phyloP scores from a whole-genome alignment of 2,797 vertebrate species.

The Sebastes taczanowskii region DNA sequence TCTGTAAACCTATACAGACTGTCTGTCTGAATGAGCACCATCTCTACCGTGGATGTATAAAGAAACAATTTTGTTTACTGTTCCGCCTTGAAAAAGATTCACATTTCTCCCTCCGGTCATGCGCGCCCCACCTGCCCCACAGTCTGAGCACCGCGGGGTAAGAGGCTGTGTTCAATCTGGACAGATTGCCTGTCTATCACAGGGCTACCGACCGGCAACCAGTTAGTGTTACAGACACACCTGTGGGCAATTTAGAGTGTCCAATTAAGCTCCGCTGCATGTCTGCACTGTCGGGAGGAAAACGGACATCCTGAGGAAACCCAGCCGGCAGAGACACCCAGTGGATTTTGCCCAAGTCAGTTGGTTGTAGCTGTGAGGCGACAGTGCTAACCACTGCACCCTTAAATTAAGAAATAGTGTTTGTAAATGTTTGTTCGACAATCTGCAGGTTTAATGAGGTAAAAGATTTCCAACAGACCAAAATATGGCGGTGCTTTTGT shows the following conservation, averaged over 20 bases:
- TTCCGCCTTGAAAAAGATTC: no score
- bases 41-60: no score
- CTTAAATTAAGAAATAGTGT: not conserved
- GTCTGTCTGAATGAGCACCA: no score
- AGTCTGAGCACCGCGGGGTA: no score
- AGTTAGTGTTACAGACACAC: not conserved
- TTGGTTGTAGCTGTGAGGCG: not conserved
- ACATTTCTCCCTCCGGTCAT: no score
- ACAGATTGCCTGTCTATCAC: not conserved
- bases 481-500: not conserved
- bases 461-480: not conserved
- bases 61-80: no score
- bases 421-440: not conserved
- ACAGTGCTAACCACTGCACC: not conserved
- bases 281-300: not conserved
- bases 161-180: not conserved
- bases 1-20: not conserved
- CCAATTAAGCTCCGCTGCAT: not conserved
- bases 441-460: not conserved
- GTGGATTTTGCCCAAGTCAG: not conserved
- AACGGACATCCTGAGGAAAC: not conserved
- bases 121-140: no score
- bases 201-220: not conserved
- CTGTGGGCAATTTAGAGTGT: not conserved
- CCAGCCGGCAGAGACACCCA: not conserved